Evolutionary conservation across 2,888 invertebrate species (phyloP).

Genomic region (Drosophila nr. perissopoda): DNA sequence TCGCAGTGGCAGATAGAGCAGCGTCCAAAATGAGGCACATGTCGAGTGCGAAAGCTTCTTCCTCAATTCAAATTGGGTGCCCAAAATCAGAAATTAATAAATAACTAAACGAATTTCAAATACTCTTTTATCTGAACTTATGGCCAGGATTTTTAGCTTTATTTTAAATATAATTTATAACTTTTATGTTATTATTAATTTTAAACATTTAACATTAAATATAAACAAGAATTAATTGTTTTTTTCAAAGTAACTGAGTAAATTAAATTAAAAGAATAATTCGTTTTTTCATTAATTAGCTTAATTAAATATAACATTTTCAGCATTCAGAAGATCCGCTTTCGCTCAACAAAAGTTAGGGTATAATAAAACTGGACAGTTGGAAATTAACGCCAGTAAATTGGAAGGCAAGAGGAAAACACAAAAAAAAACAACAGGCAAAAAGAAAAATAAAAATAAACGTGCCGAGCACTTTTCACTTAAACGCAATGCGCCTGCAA

Average conservation of each 20-base stretch:
- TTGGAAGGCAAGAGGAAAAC: conserved; percentile 5
- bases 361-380: conserved; percentile 36
- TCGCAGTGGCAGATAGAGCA: conserved; percentile 64
- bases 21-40: conserved; percentile 29
- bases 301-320: neutral
- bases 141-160: neutral
- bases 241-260: neutral
- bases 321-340: neutral
- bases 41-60: conserved; percentile 47
- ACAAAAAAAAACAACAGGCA: neutral
- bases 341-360: neutral
- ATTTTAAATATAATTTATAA: neutral
- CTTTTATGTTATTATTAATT: too few species aligned
- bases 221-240: neutral
- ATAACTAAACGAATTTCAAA: neutral
- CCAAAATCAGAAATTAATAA: neutral
- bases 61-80: conserved; percentile 29
- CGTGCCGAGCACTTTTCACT: conserved; percentile 61
- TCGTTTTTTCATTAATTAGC: neutral
- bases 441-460: conserved; percentile 29
- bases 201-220: too few species aligned
- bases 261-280: neutral
- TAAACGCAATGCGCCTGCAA: conserved; percentile 56
- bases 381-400: conserved; percentile 50
- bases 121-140: neutral